Percentiles rank a stretch among this genome's conserved stretches.
phyloP scores from a whole-genome alignment of 2,113 vertebrate genomes.

The Octodon degus region DNA sequence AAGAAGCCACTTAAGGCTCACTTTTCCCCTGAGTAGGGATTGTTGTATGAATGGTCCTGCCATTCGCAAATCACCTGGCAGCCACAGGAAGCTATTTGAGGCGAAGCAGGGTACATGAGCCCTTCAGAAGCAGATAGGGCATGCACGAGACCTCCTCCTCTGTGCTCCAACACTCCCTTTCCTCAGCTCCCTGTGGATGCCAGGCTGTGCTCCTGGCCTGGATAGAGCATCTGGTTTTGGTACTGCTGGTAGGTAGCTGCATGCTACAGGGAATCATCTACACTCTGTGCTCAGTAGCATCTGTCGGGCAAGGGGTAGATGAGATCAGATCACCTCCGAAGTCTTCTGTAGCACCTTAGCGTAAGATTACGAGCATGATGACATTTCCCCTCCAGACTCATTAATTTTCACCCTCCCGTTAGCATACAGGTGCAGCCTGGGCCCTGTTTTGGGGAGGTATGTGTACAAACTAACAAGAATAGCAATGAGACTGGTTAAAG shows the following conservation, averaged over 20 bases:
- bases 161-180: background rate
- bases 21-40: background rate
- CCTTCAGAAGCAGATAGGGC: background rate
- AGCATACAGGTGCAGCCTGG: background rate
- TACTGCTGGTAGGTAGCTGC: background rate
- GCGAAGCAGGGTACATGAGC: background rate
- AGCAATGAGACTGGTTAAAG: background rate
- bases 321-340: background rate
- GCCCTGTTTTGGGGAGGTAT: background rate
- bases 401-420: background rate
- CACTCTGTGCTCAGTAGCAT: rapidly evolving
- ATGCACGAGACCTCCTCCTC: background rate
- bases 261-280: background rate
- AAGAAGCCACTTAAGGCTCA: background rate
- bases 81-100: background rate
- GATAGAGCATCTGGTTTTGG: background rate
- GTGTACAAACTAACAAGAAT: background rate
- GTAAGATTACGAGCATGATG: background rate
- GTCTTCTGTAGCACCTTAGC: background rate
- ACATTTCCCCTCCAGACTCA: background rate
- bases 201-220: too few relatives aligned
- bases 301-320: background rate
- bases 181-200: background rate
- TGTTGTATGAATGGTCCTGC: background rate
- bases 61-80: background rate